These are phyloP conservation scores for Cephus cinctus DNA, from an alignment of 1,140 invertebrate species.

Conservation along the genomic window DNA sequence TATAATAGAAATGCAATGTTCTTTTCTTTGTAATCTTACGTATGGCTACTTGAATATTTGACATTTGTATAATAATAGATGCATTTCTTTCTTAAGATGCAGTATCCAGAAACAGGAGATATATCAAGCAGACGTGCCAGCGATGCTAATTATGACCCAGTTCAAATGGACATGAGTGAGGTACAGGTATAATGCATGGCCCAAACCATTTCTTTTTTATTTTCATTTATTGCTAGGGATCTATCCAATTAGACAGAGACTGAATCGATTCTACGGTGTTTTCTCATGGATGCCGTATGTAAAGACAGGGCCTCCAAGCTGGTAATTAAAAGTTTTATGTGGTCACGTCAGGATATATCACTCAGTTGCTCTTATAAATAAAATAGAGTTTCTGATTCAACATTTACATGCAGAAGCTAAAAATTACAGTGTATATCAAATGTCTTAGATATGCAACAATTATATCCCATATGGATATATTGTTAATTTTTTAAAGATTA, in stretches of 20 bases:
- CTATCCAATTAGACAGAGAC: conserved; percentile 20
- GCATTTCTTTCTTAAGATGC: conserved; percentile 36
- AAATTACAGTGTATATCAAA: too few relatives aligned
- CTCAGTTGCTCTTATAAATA: too few relatives aligned
- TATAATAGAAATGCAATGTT: too few relatives aligned
- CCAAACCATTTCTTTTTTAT: conserved; percentile 9
- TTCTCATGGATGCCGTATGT: conserved; percentile 24
- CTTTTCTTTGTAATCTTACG: too few relatives aligned
- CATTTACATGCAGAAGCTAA: too few relatives aligned
- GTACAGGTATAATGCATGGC: conserved; percentile 43
- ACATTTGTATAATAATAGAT: conserved; percentile 4
- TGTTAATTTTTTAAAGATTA: too few relatives aligned
- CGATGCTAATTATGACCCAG: conserved; percentile 59
- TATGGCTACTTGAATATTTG: conserved; percentile 10
- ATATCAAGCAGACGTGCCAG: conserved; percentile 30
- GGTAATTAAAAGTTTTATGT: conserved; percentile 12
- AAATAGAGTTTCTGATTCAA: too few relatives aligned
- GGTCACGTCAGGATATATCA: neutral
- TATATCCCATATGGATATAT: too few relatives aligned
- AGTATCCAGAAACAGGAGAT: conserved; percentile 23
- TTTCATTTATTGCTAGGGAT: conserved; percentile 16
- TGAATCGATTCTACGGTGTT: conserved; percentile 26
- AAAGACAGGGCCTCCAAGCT: conserved; percentile 17
- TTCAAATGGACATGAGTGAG: conserved; percentile 63
- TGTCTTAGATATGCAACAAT: too few relatives aligned